Conservation (phyloP, 2,797 vertebrate genomes). For the Squalus acanthias region DNA sequence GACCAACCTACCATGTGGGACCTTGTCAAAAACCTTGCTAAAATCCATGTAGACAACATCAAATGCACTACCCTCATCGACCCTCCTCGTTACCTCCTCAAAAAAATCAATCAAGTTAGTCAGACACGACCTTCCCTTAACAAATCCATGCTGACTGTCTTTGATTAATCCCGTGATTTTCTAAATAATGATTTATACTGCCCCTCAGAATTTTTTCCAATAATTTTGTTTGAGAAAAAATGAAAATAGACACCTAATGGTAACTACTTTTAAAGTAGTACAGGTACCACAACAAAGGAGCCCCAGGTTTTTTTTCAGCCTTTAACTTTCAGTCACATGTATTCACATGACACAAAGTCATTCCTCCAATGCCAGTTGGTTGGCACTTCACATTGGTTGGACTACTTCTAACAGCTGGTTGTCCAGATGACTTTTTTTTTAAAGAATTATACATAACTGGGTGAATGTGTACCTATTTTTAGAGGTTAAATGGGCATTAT, state of each 20-base stretch:
- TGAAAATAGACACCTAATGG: not conserved
- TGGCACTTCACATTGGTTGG: not conserved
- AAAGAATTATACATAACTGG: not conserved
- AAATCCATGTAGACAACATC: too few species aligned
- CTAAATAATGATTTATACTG: too few species aligned
- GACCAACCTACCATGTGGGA: too few species aligned
- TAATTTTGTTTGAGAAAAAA: not conserved
- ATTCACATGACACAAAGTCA: not conserved
- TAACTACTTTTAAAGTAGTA: not conserved
- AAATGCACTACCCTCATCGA: too few species aligned
- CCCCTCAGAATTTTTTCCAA: too few species aligned
- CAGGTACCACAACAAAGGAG: not conserved
- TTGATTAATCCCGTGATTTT: too few species aligned
- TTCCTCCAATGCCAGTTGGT: not conserved
- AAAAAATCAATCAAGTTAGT: too few species aligned
- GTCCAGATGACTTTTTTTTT: not conserved
- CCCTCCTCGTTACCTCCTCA: too few species aligned
- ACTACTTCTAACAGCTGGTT: not conserved
- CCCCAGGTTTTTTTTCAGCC: not conserved
- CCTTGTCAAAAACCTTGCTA: too few species aligned
- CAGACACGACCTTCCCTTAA: too few species aligned
- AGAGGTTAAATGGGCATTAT: not conserved
- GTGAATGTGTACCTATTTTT: not conserved
- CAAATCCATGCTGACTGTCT: too few species aligned
- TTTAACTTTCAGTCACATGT: not conserved